Evolutionary conservation across 2,113 vertebrate species (phyloP).

Genomic region (Prochilodus magdalenae): DNA sequence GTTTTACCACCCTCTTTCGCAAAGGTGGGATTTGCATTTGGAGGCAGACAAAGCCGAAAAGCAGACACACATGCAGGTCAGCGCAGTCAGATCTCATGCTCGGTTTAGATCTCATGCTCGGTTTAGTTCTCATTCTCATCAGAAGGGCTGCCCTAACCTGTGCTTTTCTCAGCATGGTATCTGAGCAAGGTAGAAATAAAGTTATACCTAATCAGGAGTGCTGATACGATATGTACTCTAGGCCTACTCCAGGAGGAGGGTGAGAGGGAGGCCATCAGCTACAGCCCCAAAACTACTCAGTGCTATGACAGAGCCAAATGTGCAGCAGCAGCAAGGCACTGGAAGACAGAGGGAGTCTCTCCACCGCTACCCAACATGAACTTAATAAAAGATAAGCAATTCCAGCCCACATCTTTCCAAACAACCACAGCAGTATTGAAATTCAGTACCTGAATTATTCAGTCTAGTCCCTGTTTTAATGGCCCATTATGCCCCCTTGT

Average conservation of each 20-base stretch:
- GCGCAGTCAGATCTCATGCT: not conserved
- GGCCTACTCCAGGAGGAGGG: too few species aligned
- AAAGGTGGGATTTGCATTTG: too few species aligned
- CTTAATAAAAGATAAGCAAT: slow-evolving; percentile 49
- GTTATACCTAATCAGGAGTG: slow-evolving; percentile 20
- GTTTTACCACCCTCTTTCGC: not conserved
- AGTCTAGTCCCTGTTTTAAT: slow-evolving; percentile 11
- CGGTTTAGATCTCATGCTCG: too few species aligned
- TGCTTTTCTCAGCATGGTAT: not conserved
- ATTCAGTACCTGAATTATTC: slow-evolving; percentile 53
- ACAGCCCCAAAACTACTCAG: not conserved
- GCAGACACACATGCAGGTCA: slow-evolving; percentile 15
- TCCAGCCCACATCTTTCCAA: slow-evolving; percentile 35
- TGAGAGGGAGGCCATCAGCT: not conserved
- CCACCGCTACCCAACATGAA: not conserved
- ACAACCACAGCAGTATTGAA: slow-evolving; percentile 33
- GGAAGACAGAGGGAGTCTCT: not conserved
- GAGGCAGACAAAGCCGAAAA: too few species aligned
- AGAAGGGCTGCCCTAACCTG: not conserved
- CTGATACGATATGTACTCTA: slow-evolving; percentile 19
- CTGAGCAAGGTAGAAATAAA: slow-evolving; percentile 7
- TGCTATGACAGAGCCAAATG: slow-evolving; percentile 13
- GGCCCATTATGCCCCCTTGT: slow-evolving; percentile 30
- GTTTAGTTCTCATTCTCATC: too few species aligned
- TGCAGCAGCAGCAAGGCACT: not conserved